These are phyloP conservation scores for Bolinopsis microptera DNA, from an alignment of 37 sponge, comb jelly and placozoan genomes.

Conservation along the genomic window DNA sequence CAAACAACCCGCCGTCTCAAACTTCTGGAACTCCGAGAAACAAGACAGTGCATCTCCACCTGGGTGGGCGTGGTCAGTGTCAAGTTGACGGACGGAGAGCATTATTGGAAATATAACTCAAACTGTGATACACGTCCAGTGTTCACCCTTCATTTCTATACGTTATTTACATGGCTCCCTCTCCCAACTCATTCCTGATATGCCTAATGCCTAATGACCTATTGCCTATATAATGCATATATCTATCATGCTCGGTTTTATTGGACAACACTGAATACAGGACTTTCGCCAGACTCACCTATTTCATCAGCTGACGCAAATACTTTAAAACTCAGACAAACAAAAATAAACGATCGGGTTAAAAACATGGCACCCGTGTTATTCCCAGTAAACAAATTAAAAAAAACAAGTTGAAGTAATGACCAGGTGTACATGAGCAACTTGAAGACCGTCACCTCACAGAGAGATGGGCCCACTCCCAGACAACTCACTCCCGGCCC, in stretches of 20 bases:
- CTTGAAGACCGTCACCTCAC: not conserved
- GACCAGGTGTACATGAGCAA: not conserved
- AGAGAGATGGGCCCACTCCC: not conserved
- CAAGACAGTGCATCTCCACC: not conserved
- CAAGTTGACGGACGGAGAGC: too few species aligned
- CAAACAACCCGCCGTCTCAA: not conserved
- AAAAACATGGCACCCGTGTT: not conserved
- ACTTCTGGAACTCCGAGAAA: not conserved
- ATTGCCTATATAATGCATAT: too few species aligned
- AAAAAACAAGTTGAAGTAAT: not conserved
- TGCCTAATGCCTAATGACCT: too few species aligned
- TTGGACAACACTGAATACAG: too few species aligned
- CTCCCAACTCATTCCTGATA: too few species aligned
- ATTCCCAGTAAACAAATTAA: not conserved
- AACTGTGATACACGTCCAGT: too few species aligned
- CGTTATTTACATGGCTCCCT: too few species aligned
- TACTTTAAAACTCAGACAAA: not conserved
- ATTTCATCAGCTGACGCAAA: not conserved
- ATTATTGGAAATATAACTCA: not conserved
- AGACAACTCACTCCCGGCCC: too few species aligned
- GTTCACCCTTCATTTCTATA: too few species aligned
- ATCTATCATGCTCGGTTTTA: too few species aligned
- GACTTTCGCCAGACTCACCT: too few species aligned
- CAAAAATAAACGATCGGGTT: not conserved
- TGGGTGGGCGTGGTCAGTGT: too few species aligned